Evolutionary conservation across 1,140 invertebrate genomes (phyloP), one percentile per base, ranked within the genome.

Genomic region (Pseudomyrmex pallidus): DNA sequence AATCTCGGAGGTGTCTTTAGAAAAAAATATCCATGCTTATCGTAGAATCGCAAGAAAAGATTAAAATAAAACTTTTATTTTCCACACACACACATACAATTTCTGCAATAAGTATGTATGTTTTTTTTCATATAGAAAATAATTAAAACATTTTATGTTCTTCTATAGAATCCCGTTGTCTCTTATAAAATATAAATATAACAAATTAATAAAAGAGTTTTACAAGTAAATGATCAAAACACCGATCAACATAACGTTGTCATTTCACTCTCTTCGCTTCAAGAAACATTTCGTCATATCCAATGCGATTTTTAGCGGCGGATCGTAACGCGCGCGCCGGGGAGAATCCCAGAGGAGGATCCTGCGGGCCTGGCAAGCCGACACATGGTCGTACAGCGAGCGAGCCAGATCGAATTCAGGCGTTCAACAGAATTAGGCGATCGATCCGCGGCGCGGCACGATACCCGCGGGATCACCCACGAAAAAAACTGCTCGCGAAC

Each of bases 361-460:
- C 25, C 35, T 67, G 50, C 35, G 13, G 48, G 22, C 54, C 44
- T 59, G 66, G 54, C 35, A 61, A 46, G n/a, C 44, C 56, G 54
- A 70, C 66, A 70, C 66, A 59, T 66, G 66, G 59, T 67, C 76
- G 56, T n/a, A 25, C 2, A 8, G 15, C 56, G 54, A 68, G 68
- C 63, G 54, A 68, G 76, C 15, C 20, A 57, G 76, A 80, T 80
- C 76, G 66, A 80, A 59, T 80, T 72, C 76, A 59, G 20, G n/a
- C 78, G n/a, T 56, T 82, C 67, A 82, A 82, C 70, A 74, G 35
- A 74, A 82, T 82, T 82, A 82, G 50, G 25, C 59, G 59, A 82
- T 82, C 70, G 68, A 74, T 44, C 59, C 17, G 48, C 13, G 17
- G 35, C 59, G 61, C 22, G 22, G 22, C 61, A 62, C 59, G 68